Evolutionary conservation across 2,797 vertebrate species (phyloP).

Genomic region (Melopsittacus undulatus): DNA sequence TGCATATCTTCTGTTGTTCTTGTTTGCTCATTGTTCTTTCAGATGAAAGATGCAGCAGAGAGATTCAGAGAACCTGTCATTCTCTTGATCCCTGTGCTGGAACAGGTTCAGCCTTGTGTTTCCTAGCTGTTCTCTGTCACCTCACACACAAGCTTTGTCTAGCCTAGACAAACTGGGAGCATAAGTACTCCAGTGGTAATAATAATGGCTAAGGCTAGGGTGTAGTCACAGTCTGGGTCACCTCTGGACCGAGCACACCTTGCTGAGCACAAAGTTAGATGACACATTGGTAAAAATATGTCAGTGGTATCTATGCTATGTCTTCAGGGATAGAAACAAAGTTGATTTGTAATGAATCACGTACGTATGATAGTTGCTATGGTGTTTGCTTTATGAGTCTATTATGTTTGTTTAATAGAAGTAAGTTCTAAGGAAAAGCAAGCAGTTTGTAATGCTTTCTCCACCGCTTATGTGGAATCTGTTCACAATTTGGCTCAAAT

Average conservation of each 20-base stretch:
- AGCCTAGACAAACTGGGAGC: background rate
- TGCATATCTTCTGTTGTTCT: accelerated
- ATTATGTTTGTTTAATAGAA: background rate
- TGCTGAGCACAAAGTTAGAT: background rate
- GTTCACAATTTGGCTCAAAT: background rate
- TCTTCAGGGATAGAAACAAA: background rate
- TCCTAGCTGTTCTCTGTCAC: background rate
- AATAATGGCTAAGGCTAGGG: background rate
- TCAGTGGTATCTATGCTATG: background rate
- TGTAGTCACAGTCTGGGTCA: background rate
- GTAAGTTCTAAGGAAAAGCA: background rate
- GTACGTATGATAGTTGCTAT: background rate
- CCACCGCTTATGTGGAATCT: background rate
- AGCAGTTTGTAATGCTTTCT: background rate
- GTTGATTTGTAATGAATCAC: slow-evolving; percentile 4
- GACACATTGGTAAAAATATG: background rate
- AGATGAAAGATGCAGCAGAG: background rate
- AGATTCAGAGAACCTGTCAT: background rate
- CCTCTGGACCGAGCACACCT: slow-evolving; percentile 9
- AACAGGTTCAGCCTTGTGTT: background rate
- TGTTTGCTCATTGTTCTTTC: background rate
- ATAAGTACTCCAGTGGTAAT: background rate
- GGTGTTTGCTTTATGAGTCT: background rate
- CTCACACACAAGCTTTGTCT: background rate
- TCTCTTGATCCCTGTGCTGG: background rate